Base-by-base conservation (phyloP, 2,888 invertebrate genomes). In the Apodemia hepburni region DNA sequence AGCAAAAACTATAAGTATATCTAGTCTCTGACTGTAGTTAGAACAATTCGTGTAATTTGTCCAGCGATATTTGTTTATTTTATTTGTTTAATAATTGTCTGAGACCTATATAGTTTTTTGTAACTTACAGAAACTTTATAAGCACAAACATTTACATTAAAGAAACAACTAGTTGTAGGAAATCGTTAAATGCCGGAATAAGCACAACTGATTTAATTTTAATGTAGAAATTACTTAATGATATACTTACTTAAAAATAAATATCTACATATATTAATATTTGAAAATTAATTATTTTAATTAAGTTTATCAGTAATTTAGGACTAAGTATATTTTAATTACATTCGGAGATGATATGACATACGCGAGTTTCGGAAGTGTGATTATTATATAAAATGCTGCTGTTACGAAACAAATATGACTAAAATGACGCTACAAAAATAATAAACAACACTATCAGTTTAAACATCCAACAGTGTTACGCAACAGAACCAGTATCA, bases 401-500 rank as follows among this genome's bases (percentile, higher is more conserved):
- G 63, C 47, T 65, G 58, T 68, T 68, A 65, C 64, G 67, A 68
- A 67, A 68, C 51, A 35, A 18, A 58, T 59, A 61, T 64, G 63
- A 64, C 61, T 66, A 62, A 66, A 64, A 66, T 62, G 59, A 51
- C 18, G 65, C 27, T 54, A 29, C 54, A 54, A 54, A 63, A 64
- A 62, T 62, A 65, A 65, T 62, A 64, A 65, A 65, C 61, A 61
- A 63, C 61, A 57, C 61, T 63, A 67, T 67, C 63, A 63, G 64
- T 68, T 62, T 62, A 67, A 66, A 63, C 65, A 68, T 66, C 64
- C 64, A 62, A 66, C 64, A 61, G 63, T 68, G 61, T 68, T 69
- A 66, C 59, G 63, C 71, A 73, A 71, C 65, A 64, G 69, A 72
- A 71, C 70, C 71, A 69, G 70, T 65, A 65, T 61, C 61, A 63